Evolutionary conservation across 1,140 invertebrate genomes (phyloP).

Genomic region (Callitettix versicolor): DNA sequence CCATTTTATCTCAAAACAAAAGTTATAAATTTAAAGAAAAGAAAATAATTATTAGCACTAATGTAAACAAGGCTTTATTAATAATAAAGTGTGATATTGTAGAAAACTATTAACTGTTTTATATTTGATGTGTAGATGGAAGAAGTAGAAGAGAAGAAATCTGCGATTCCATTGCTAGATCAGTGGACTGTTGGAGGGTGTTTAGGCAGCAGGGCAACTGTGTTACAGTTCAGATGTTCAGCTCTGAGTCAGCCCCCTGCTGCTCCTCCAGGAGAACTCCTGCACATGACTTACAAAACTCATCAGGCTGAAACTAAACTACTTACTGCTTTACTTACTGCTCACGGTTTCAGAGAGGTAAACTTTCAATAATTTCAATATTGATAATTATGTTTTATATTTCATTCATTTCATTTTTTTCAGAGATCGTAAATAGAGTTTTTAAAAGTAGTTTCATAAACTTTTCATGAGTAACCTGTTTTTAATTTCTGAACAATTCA

Average conservation of each 20-base stretch:
- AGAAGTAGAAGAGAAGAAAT: slow-evolving; percentile 3
- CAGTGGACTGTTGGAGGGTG: slow-evolving; percentile 15
- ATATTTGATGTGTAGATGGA: slow-evolving; percentile 8
- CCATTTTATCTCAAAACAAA: neutral
- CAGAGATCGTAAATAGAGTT: neutral
- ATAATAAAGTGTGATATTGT: neutral
- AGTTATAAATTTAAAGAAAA: neutral
- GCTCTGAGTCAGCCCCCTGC: slow-evolving; percentile 26
- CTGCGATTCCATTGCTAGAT: neutral
- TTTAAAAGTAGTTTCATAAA: too few species aligned
- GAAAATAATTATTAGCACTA: neutral
- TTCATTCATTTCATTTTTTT: neutral
- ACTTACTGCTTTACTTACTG: slow-evolving; percentile 56
- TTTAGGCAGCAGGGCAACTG: slow-evolving; percentile 13
- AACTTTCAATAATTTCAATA: slow-evolving; percentile 22
- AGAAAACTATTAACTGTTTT: too few species aligned
- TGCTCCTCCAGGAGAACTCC: slow-evolving; percentile 47
- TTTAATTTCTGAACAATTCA: too few species aligned
- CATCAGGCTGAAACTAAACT: slow-evolving; percentile 70
- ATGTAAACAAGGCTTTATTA: neutral
- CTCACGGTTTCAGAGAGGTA: slow-evolving; percentile 60
- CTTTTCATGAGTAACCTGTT: too few species aligned
- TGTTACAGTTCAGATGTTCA: slow-evolving; percentile 17
- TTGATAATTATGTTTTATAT: neutral
- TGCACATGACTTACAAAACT: slow-evolving; percentile 72